These are phyloP conservation scores for Syrista parreyssii DNA, from an alignment of 2,888 invertebrate genomes.

Conservation along the genomic window DNA sequence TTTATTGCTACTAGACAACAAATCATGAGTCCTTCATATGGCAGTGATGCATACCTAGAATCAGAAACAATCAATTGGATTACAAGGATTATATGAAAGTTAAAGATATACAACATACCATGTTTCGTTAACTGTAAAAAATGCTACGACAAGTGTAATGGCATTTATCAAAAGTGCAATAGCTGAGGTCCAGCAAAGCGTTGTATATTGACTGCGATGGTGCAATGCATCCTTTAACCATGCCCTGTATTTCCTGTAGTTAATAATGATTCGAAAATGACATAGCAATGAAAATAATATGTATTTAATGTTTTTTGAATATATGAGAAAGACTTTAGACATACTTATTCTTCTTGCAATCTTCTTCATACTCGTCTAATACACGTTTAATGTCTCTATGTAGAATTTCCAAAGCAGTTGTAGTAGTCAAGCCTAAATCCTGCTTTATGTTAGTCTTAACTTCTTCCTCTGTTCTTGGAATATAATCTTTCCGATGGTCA, in stretches of 20 bases:
- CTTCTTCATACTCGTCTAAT: conserved; percentile 74
- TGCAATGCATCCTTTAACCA: conserved; percentile 70
- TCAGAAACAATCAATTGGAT: conserved; percentile 1
- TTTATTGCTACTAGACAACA: conserved; percentile 70
- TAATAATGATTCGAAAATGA: conserved; percentile 37
- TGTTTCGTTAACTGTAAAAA: conserved; percentile 46
- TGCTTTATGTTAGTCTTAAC: conserved; percentile 36
- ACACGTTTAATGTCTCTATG: conserved; percentile 77
- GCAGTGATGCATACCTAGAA: conserved; percentile 64
- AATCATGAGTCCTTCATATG: conserved; percentile 70
- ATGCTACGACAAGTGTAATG: conserved; percentile 68
- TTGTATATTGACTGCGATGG: conserved; percentile 72
- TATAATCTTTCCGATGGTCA: conserved; percentile 31
- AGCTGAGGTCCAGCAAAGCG: conserved; percentile 76
- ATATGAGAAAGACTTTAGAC: conserved; percentile 21
- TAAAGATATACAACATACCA: conserved; percentile 32
- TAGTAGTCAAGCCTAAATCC: conserved; percentile 73
- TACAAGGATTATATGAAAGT: neutral
- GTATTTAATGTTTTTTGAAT: neutral
- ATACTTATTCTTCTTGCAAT: conserved; percentile 70
- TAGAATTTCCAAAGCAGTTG: conserved; percentile 76
- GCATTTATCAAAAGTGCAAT: conserved; percentile 70
- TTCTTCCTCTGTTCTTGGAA: conserved; percentile 31
- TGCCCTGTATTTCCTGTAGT: conserved; percentile 65
- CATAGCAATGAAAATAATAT: neutral